Conservation (phyloP, 53 echinoderm and acorn worm species). For the Mesocentrotus franciscanus region DNA sequence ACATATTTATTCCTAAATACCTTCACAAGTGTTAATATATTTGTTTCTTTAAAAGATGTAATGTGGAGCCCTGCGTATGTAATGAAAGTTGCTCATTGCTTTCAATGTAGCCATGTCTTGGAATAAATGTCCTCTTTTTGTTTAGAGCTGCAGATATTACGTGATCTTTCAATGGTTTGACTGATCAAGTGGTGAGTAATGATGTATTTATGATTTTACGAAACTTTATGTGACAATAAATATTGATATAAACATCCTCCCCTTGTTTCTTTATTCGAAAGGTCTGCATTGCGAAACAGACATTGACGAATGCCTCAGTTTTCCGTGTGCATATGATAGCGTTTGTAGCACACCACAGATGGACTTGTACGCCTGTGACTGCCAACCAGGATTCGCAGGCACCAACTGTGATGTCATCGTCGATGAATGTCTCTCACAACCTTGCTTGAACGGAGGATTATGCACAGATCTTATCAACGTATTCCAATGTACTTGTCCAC, state of each 20-base stretch:
- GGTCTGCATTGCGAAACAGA: conserved; percentile 57
- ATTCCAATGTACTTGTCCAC: conserved; percentile 55
- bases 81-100: background rate
- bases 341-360: conserved; percentile 34
- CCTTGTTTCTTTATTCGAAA: background rate
- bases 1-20: too few species aligned
- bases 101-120: background rate
- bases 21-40: too few species aligned
- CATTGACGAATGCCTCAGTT: conserved; percentile 65
- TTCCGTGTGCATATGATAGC: conserved; percentile 49
- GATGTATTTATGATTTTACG: background rate
- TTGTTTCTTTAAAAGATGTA: too few species aligned
- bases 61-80: background rate
- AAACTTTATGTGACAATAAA: background rate
- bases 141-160: background rate
- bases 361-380: conserved; percentile 51
- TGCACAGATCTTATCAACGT: conserved; percentile 56
- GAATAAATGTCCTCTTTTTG: background rate
- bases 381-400: conserved; percentile 56
- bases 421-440: conserved; percentile 61
- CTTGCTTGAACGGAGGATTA: conserved; percentile 52
- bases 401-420: conserved; percentile 50
- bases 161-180: background rate
- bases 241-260: background rate
- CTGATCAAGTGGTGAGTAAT: background rate